phyloP scores from a whole-genome alignment of 2,888 invertebrate species.

The Andrena minutula region DNA sequence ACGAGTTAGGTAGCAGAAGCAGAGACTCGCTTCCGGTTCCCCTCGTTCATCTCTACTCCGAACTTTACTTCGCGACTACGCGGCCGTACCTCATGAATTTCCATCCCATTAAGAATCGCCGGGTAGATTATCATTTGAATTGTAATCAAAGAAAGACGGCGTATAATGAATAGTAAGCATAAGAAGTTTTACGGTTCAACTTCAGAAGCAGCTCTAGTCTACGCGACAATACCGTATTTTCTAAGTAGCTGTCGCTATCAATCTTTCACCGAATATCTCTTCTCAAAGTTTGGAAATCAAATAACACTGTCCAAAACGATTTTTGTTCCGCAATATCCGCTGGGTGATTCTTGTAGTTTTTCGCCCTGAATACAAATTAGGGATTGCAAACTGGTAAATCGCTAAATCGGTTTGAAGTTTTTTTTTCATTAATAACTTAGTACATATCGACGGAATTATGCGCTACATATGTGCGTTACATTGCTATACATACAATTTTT shows the following conservation, averaged over 20 bases:
- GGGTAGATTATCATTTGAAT: conserved; percentile 56
- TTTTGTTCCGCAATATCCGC: too few species aligned
- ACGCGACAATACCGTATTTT: not conserved
- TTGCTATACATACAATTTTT: too few species aligned
- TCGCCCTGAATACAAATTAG: too few species aligned
- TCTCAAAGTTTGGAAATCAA: not conserved
- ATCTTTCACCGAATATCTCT: not conserved
- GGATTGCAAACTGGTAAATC: too few species aligned
- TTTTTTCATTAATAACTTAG: too few species aligned
- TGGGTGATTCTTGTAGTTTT: too few species aligned
- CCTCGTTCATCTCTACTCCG: conserved; percentile 32
- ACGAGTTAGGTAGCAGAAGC: conserved; percentile 59
- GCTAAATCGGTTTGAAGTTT: too few species aligned
- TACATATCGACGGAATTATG: too few species aligned
- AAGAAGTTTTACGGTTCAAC: conserved; percentile 14
- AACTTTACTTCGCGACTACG: conserved; percentile 58
- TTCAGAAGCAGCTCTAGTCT: not conserved
- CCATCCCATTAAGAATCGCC: conserved; percentile 54
- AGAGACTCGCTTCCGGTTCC: conserved; percentile 31
- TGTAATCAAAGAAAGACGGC: conserved; percentile 27
- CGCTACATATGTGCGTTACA: too few species aligned
- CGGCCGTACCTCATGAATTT: conserved; percentile 54
- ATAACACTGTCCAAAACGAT: too few species aligned
- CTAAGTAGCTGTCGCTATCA: not conserved
- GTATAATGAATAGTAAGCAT: conserved; percentile 5